Base-by-base conservation (phyloP, 2,888 invertebrate species). In the Troides helena region DNA sequence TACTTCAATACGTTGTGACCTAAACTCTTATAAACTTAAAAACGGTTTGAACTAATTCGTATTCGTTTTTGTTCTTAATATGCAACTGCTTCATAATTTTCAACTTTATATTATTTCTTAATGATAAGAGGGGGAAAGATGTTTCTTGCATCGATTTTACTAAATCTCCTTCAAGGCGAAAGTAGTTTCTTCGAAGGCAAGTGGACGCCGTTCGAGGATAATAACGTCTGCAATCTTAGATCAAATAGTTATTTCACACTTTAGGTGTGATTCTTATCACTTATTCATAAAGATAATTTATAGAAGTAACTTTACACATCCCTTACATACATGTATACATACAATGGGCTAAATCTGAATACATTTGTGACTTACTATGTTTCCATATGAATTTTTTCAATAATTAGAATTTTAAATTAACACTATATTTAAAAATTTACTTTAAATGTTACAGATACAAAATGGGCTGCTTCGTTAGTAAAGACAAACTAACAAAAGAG, bases 401-500 rank as follows among this genome's bases (percentile, higher is more conserved):
- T 50, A 17, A 50, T 5, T 17, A 50, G 50, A 50, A 18, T 50
- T 50, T 14, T 50, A 5, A 12, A 30, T 50, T 4, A 10, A 10
- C 39, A 39, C 10, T 10, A 12, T 18, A 17, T 50, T 50, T 50
- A 50, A 50, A 7, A 50, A 14, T 50, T 50, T 17, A 17, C 2
- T 50, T 17, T 18, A 50, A 50, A 14, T 57, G 86, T 90, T 90
- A 23, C 84, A 92, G 92, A 75, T 72, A 50, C 77, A 89, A 85
- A 88, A 98, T 98, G 98, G 98, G 98, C 84, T 98, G 98, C 92
- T 97, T 98, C 88, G 97, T 97, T 86, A 98, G 98, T 94, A 98
- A 98, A 94, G 98, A 98, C 93, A 98, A 98, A 89, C 94, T 99
- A 82, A 98, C 98, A 85, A 98, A 99, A 92, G 99, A 99, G 92